phyloP scores from a whole-genome alignment of 2,888 invertebrate genomes.

The Thereva unica region DNA sequence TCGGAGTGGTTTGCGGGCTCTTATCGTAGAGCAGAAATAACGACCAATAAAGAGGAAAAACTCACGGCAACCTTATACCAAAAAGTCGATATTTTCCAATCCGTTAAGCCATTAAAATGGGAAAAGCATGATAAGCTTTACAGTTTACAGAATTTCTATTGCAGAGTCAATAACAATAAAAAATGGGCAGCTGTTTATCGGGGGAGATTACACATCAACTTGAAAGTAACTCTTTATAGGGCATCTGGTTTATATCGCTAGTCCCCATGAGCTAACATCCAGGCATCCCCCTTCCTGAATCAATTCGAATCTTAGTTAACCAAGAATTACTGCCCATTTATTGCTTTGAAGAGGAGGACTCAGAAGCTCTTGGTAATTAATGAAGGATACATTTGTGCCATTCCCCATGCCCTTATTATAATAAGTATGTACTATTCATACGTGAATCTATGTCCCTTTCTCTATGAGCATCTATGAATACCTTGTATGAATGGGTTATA shows the following conservation, averaged over 20 bases:
- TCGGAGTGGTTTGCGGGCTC: not conserved
- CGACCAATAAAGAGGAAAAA: conserved; percentile 26
- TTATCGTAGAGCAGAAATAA: conserved; percentile 29
- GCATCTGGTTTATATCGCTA: conserved; percentile 33
- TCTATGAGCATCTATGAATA: conserved; percentile 24
- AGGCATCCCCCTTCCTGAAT: conserved; percentile 9
- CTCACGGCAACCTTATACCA: conserved; percentile 24
- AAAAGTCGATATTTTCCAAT: conserved; percentile 35
- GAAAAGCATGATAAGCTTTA: conserved; percentile 15
- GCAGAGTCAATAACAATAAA: conserved; percentile 35
- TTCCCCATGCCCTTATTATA: conserved; percentile 13
- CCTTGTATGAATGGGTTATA: conserved; percentile 21
- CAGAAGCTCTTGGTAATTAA: conserved; percentile 2
- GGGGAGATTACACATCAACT: conserved; percentile 21
- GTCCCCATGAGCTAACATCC: not conserved
- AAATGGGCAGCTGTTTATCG: conserved; percentile 26
- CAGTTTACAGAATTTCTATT: conserved; percentile 27
- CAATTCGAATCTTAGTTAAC: conserved; percentile 27
- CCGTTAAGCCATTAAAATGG: conserved; percentile 22
- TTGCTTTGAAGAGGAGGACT: conserved; percentile 9
- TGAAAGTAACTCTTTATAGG: conserved; percentile 29
- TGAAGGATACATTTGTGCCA: conserved; percentile 7
- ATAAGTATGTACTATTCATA: conserved; percentile 28
- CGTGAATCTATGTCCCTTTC: conserved; percentile 17
- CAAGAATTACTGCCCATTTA: conserved; percentile 30